Percentiles rank a stretch among this genome's conserved stretches.
These are phyloP conservation scores for Ectropis crepuscularia DNA, from an alignment of 2,888 invertebrate species.

Conservation along the genomic window DNA sequence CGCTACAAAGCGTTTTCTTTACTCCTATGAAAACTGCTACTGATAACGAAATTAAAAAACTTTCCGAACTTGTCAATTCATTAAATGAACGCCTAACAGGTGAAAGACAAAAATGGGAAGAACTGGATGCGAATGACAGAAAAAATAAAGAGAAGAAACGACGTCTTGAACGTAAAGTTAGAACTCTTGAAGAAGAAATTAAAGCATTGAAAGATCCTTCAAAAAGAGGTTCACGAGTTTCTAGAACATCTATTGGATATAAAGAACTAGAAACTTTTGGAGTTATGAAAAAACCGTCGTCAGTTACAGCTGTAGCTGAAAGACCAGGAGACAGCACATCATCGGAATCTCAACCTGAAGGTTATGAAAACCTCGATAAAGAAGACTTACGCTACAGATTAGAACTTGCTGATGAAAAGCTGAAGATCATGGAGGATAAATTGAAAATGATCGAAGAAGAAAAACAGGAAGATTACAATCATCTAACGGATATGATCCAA, in stretches of 20 bases:
- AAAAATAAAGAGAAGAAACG: constrained; percentile 83
- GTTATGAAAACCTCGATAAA: constrained; percentile 63
- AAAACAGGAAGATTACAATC: constrained; percentile 83
- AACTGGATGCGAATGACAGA: constrained; percentile 82
- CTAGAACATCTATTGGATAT: constrained; percentile 58
- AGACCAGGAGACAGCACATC: constrained; percentile 62
- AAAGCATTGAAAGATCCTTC: constrained; percentile 55
- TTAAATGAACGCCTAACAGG: constrained; percentile 84
- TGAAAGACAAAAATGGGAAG: constrained; percentile 85
- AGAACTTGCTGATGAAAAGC: constrained; percentile 87
- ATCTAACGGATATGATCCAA: constrained; percentile 84
- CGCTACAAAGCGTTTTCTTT: constrained; percentile 78
- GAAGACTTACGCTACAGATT: constrained; percentile 78
- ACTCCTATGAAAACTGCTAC: constrained; percentile 83
- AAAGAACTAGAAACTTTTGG: constrained; percentile 49
- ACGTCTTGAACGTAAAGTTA: constrained; percentile 63
- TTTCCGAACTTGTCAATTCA: constrained; percentile 84
- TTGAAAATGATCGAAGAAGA: constrained; percentile 87
- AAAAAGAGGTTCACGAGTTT: constrained; percentile 61
- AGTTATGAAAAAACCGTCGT: constrained; percentile 60
- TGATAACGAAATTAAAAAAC: constrained; percentile 86
- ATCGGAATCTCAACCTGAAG: constrained; percentile 59
- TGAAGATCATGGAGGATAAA: constrained; percentile 86
- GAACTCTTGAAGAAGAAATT: constrained; percentile 60
- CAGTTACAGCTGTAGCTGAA: constrained; percentile 53